Percentiles rank a stretch among this genome's conserved stretches.
Evolutionary conservation across 2,888 invertebrate genomes (phyloP).

Genomic region (Lasioglossum oenotherae): DNA sequence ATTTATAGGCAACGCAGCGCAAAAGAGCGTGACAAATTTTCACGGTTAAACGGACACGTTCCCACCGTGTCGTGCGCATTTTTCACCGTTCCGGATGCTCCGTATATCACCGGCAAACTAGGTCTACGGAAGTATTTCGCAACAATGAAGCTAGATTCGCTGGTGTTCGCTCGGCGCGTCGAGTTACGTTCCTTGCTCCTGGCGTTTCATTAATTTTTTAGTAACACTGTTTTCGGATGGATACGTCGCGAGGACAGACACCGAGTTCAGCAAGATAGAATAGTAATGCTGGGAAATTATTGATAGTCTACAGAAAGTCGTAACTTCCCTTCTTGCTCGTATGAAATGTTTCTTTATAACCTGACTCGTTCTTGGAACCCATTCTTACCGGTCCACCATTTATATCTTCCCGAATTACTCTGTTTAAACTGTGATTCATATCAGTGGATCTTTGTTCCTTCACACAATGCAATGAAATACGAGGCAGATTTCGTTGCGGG

Average conservation of each 20-base stretch:
- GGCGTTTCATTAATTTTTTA: constrained; percentile 7
- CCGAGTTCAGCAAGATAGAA: neutral
- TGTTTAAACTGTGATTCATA: neutral
- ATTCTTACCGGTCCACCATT: neutral
- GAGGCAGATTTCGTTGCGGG: neutral
- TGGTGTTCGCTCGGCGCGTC: neutral
- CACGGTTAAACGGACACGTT: neutral
- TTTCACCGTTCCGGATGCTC: constrained; percentile 20
- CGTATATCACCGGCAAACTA: constrained; percentile 27
- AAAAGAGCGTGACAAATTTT: constrained; percentile 3
- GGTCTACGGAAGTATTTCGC: neutral
- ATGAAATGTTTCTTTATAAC: neutral
- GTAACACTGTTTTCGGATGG: neutral
- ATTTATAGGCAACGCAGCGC: constrained; percentile 8
- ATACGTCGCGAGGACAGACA: too few species aligned
- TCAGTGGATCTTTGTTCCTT: neutral
- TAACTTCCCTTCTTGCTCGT: neutral
- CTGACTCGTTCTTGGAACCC: neutral
- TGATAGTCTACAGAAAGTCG: neutral
- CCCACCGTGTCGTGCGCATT: neutral
- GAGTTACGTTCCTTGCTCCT: neutral
- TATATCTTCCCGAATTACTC: neutral
- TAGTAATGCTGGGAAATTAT: neutral
- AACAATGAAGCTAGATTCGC: constrained; percentile 14
- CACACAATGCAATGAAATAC: neutral